Base-by-base conservation (phyloP, 2,113 vertebrate species). In the Podarcis cretensis region DNA sequence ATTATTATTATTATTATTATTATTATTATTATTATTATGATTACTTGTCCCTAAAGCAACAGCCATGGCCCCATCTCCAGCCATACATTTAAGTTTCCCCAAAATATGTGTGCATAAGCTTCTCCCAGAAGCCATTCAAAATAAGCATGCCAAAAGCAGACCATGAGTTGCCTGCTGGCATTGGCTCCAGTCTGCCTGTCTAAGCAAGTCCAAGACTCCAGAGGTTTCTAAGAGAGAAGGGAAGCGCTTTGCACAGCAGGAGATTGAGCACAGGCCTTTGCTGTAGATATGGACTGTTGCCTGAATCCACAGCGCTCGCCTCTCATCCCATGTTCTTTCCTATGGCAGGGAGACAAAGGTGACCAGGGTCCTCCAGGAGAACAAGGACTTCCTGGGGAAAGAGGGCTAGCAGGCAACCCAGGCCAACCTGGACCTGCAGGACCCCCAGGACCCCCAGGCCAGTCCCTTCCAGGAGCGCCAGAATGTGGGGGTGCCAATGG, bases 291-390 rank as follows among this genome's bases (percentile, higher is more conserved):
- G 10, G 48, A 48, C 20, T 30, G 7, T n/a, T 73, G 43, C 14
- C 57, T 21, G 80, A 54, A 83, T 68, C 30, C 23, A 43, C n/a
- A 23, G 12, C 9, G 14, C 10, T 3, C 2, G 9, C 81, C 30
- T 4, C 59, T 77, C 40, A 88, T 35, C 73, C 32, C 2, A 57
- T 32, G 74, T 21, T 57, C 48, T 84, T 93, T 83, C 54, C 7
- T 74, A 25, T 3, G 0, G 63, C 89, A 96, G 96, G 96, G 96
- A 84, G 92, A 94, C 35, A 96, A 82, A 90, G 96, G 96, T 0
- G 94, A 96, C 54, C 85, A 76, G 12, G 96, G 96, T 32, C 80
- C 21, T 81, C 95, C 93, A 0, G 95, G 95, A 23, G 92, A 95
- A 2, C 89, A 81, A 68, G 95, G 95, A 68, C 92, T 93, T 83